Conservation (phyloP, 2,113 vertebrate species). For the Bos taurus region ARS-UCD2.0 NC_037338.1:59111501-59112000, state of each 20-base stretch:
- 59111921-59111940: slow-evolving; percentile 12
- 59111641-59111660: not conserved
- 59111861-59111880: not conserved
- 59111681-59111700: not conserved
- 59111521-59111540: not conserved
- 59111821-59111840: not conserved
- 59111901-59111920: not conserved
- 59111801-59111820: not conserved
- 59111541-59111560: not conserved
- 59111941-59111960: not conserved
- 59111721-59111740: not conserved
- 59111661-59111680: not conserved
- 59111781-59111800: not conserved
- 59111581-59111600: not conserved
- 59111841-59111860: not conserved
- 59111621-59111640: not conserved
- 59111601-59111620: not conserved
- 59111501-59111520: not conserved
- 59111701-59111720: not conserved
- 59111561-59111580: not conserved
- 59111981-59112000: not conserved
- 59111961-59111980: not conserved
- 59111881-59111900: not conserved
- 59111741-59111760: not conserved
- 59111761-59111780: not conserved